Base-by-base conservation (phyloP, 1,140 invertebrate species). In the Zaprionus tsacasi region DNA sequence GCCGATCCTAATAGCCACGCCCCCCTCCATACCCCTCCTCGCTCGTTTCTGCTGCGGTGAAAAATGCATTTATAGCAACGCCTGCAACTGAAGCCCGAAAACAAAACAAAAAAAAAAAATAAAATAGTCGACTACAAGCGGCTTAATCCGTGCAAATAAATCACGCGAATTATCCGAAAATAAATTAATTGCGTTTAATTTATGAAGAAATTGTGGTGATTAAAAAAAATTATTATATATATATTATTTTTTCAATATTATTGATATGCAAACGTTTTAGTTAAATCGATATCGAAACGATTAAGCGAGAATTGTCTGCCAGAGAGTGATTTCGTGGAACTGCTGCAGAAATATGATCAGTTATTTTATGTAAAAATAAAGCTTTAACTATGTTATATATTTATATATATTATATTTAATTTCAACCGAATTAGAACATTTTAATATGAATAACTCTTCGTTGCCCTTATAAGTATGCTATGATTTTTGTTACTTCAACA, bases 111-210 rank as follows among this genome's bases (percentile, higher is more conserved):
- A 15, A 15, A 45, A 45, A 45, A n/a, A 8, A 15, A 8, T 0
- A 15, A 45, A 15, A 15, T 6, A 45, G 40, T 15, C 40, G n/a
- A 15, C 40, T 45, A 15, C 40, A 15, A 15, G n/a, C 40, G n/a
- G 40, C 40, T 45, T 45, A 45, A 45, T 15, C n/a, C n/a, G 40
- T 45, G 40, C 40, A 45, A 45, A 45, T 45, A 45, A 45, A 45
- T 45, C 40, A 45, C 40, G 40, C 40, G n/a, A 45, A 45, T 15
- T 45, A 45, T 45, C n/a, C 40, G 40, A 45, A 17, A 15, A 45
- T 45, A 45, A 45, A 45, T 45, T 45, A 45, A 45, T 45, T 45
- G n/a, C 40, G 0, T 8, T 45, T 17, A 45, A 15, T 45, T 45
- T 45, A 15, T 45, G 6, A 45, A 45, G 7, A 45, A 45, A 15